A percentile compares a stretch with the other conserved stretches of the same genome.
phyloP scores from a whole-genome alignment of 2,888 invertebrate species.

The Caenorhabditis angaria region DNA sequence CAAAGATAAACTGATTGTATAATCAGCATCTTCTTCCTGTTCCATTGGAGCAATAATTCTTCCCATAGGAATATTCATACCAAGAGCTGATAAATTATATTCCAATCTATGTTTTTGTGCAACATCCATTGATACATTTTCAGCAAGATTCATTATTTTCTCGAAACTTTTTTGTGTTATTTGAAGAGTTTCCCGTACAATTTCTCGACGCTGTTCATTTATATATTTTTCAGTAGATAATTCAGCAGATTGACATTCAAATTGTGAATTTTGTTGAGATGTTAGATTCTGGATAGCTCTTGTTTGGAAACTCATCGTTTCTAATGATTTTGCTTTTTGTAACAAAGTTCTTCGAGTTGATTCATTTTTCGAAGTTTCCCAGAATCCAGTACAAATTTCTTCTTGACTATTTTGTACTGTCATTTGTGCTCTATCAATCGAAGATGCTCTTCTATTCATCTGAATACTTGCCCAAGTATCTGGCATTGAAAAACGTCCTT shows the following conservation, averaged over 20 bases:
- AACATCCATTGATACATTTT: background rate
- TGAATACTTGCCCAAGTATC: conserved; percentile 41
- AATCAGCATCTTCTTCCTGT: conserved; percentile 31
- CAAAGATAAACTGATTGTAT: background rate
- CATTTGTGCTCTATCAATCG: conserved; percentile 27
- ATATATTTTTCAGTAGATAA: background rate
- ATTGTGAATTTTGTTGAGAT: background rate
- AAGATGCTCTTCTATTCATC: conserved; percentile 18
- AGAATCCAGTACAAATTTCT: conserved; percentile 46
- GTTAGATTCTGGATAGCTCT: conserved; percentile 5
- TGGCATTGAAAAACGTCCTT: conserved; percentile 32
- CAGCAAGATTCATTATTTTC: background rate
- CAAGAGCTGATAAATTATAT: background rate
- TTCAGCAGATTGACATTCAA: too few relatives aligned
- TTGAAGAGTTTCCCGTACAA: background rate
- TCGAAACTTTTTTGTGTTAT: background rate
- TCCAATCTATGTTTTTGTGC: background rate
- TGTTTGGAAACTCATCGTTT: conserved; percentile 27
- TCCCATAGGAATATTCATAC: conserved; percentile 28
- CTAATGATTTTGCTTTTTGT: conserved; percentile 31
- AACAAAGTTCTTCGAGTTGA: conserved; percentile 31
- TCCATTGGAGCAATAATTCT: conserved; percentile 29
- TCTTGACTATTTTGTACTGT: conserved; percentile 28
- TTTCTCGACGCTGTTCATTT: background rate
- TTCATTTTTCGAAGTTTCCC: conserved; percentile 38